Conservation (phyloP, 2,888 invertebrate genomes). For the Sinodicranocentrus sp. region DNA sequence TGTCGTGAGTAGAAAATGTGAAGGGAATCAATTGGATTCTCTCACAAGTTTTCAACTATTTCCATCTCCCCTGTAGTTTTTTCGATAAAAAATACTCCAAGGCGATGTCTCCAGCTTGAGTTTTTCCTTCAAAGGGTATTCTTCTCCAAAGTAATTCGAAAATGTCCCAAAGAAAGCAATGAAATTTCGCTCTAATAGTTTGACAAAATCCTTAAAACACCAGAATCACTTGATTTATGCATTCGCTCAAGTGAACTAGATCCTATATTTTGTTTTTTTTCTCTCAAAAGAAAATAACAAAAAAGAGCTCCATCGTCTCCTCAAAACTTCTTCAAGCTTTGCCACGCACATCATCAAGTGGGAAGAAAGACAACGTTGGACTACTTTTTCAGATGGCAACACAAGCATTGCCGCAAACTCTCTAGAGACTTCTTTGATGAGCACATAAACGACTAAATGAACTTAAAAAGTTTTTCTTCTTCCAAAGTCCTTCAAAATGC, state of each 20-base stretch:
- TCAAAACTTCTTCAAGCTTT: background rate
- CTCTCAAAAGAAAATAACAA: constrained; percentile 20
- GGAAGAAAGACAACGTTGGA: background rate
- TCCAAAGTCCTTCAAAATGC: background rate
- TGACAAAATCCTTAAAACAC: constrained; percentile 33
- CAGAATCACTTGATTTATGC: constrained; percentile 47
- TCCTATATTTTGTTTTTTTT: background rate
- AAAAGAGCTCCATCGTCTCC: background rate
- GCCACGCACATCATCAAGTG: background rate
- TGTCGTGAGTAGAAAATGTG: constrained; percentile 3
- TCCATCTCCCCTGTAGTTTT: background rate
- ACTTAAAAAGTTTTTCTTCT: constrained; percentile 18
- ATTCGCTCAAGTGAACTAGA: constrained; percentile 12
- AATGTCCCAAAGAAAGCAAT: constrained; percentile 19
- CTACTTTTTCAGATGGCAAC: constrained; percentile 3
- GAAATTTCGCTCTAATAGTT: constrained; percentile 28
- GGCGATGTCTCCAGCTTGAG: background rate
- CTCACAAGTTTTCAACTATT: constrained; percentile 1
- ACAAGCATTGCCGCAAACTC: background rate
- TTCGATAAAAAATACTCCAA: constrained; percentile 1
- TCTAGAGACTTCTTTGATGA: constrained; percentile 34
- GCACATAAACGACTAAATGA: constrained; percentile 43
- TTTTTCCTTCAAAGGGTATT: background rate
- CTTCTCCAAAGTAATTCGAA: background rate
- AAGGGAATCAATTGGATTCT: constrained; percentile 54